phyloP scores from a whole-genome alignment of 1,140 invertebrate species.

The Drosophila saltans region DNA sequence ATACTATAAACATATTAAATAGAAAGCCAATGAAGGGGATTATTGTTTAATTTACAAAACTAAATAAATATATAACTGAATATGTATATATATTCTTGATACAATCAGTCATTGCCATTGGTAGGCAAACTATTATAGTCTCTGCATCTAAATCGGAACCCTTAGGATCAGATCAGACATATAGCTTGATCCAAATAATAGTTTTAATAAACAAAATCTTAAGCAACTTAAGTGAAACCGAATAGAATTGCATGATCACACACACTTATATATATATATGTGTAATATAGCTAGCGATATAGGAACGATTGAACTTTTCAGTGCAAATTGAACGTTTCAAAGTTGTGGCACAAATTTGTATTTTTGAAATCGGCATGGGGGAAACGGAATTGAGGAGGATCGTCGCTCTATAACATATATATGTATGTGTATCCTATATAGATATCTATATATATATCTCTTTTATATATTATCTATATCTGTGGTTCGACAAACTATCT shows the following conservation, averaged over 20 bases:
- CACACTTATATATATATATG: no score
- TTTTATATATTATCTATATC: conserved; percentile 2
- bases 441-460: neutral
- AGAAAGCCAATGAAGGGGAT: no score
- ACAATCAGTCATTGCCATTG: conserved; percentile 8
- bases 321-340: neutral
- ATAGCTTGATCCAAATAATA: conserved; percentile 11
- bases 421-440: neutral
- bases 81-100: conserved; percentile 1
- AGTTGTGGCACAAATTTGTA: neutral
- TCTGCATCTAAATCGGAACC: conserved; percentile 12
- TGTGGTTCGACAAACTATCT: conserved; percentile 11
- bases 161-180: conserved; percentile 13
- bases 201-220: neutral
- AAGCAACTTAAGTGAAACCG: neutral
- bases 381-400: neutral
- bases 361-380: neutral
- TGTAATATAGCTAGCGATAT: conserved; percentile 1
- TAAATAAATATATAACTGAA: neutral
- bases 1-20: neutral
- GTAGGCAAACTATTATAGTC: conserved; percentile 8
- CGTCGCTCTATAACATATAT: conserved; percentile 5
- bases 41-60: no score
- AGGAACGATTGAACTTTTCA: neutral
- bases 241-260: conserved; percentile 4